Evolutionary conservation across 2,888 invertebrate genomes (phyloP).

Genomic region (Syritta pipiens): DNA sequence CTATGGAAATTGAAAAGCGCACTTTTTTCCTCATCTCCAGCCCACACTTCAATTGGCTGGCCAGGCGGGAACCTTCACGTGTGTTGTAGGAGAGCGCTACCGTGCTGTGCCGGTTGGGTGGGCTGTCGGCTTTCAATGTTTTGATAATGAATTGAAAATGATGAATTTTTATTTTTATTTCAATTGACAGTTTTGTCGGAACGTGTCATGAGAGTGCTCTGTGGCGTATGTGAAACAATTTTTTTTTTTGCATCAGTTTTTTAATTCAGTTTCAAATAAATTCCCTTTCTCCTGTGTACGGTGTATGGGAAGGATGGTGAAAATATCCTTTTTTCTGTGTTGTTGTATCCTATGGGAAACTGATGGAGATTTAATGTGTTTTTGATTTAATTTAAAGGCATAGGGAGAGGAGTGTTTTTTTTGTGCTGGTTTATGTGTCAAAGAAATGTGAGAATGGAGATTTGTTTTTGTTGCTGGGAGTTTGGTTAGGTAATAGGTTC

Average conservation of each 20-base stretch:
- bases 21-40: background rate
- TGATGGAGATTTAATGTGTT: conserved; percentile 58
- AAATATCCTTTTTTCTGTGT: background rate
- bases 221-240: background rate
- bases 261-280: background rate
- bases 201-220: conserved; percentile 38
- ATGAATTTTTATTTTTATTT: conserved; percentile 63
- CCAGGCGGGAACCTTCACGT: too few species aligned
- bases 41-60: background rate
- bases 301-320: background rate
- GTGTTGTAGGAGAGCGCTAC: too few species aligned
- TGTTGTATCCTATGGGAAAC: background rate
- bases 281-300: background rate
- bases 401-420: background rate
- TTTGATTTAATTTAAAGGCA: conserved; percentile 53
- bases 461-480: too few species aligned
- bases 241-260: background rate
- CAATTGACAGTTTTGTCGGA: conserved; percentile 57
- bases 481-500: too few species aligned
- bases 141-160: conserved; percentile 67
- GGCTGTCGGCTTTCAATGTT: conserved; percentile 30
- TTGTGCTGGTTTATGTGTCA: background rate
- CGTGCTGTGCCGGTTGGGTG: too few species aligned
- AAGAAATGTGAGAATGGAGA: too few species aligned
- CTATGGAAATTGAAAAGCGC: conserved; percentile 20